phyloP scores from a whole-genome alignment of 2,113 vertebrate genomes.

The Dasypus novemcinctus region DNA sequence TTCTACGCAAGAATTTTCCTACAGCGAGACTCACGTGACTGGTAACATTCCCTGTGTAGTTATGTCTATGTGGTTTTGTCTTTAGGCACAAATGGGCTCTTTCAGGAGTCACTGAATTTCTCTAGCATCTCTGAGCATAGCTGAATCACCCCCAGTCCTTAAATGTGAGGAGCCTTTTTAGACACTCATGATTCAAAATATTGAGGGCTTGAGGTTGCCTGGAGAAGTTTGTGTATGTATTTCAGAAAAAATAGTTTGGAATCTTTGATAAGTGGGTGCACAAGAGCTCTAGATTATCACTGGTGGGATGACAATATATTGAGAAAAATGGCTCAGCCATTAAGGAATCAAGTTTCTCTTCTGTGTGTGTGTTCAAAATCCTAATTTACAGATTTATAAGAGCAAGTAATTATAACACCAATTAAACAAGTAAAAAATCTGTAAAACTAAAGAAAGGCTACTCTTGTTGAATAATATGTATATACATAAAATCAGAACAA shows the following conservation, averaged over 20 bases:
- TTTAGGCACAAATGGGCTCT: background rate
- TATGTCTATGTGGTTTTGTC: background rate
- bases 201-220: background rate
- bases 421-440: constrained; percentile 69
- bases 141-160: background rate
- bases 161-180: background rate
- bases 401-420: constrained; percentile 63
- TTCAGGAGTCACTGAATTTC: background rate
- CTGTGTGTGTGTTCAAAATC: constrained; percentile 46
- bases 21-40: background rate
- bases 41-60: background rate
- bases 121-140: background rate
- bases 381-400: constrained; percentile 70
- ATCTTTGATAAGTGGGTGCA: background rate
- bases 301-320: background rate
- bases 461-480: constrained; percentile 64
- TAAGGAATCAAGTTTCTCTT: constrained; percentile 43
- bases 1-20: background rate
- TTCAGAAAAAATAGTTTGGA: background rate
- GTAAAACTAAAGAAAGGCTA: constrained; percentile 65
- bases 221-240: background rate
- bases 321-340: background rate
- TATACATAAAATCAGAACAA: constrained; percentile 66
- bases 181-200: background rate
- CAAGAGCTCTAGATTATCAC: background rate